These are phyloP conservation scores for Cladorhizidae sp. DNA, from an alignment of 37 sponge, comb jelly and placozoan genomes.

Conservation along the genomic window DNA sequence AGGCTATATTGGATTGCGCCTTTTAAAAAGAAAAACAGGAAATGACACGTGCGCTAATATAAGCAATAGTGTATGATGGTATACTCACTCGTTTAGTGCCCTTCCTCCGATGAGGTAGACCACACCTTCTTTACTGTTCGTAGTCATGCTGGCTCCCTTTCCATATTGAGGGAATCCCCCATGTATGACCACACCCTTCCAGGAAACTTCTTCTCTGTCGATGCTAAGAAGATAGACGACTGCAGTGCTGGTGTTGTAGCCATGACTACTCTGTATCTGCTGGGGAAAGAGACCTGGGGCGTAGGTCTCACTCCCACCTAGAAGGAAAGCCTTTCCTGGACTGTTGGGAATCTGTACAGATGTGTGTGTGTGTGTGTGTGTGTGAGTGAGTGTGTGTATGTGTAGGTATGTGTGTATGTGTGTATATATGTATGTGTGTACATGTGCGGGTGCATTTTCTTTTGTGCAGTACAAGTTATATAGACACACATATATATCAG, in stretches of 20 bases:
- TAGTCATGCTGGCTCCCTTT: constrained; percentile 10
- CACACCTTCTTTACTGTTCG: background rate
- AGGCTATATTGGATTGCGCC: too few relatives aligned
- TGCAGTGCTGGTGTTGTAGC: background rate
- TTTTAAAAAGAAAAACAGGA: too few relatives aligned
- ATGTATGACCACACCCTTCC: background rate
- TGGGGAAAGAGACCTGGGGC: constrained; percentile 39
- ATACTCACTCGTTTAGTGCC: constrained; percentile 24
- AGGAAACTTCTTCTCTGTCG: background rate
- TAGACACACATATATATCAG: too few relatives aligned
- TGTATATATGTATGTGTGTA: too few relatives aligned
- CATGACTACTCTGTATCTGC: background rate
- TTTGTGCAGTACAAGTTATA: too few relatives aligned
- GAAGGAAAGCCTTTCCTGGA: background rate
- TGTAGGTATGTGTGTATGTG: too few relatives aligned
- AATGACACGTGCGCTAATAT: too few relatives aligned
- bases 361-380: background rate
- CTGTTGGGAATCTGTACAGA: background rate
- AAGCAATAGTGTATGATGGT: too few relatives aligned
- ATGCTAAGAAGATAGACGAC: background rate
- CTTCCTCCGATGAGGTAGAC: constrained; percentile 65
- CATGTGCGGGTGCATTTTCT: too few relatives aligned
- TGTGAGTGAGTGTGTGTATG: too few relatives aligned
- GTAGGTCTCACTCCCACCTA: constrained; percentile 12
- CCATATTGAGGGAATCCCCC: background rate